Conservation (phyloP, 2,113 vertebrate species). For the Sylvia atricapilla region DNA sequence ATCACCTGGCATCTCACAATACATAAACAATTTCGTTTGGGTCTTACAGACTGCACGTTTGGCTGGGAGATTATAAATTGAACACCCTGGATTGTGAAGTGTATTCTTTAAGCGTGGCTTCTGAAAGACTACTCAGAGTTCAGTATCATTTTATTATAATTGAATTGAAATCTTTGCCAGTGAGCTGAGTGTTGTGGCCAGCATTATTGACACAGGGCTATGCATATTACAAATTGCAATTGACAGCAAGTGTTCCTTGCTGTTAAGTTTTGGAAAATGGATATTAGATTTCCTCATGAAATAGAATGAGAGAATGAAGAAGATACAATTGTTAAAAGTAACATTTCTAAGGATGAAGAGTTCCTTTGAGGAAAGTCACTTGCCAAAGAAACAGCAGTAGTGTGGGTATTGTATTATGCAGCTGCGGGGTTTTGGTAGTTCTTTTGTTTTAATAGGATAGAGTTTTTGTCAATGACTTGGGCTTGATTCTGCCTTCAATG, state of each 20-base stretch:
- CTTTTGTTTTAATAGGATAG: not conserved
- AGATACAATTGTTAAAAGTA: not conserved
- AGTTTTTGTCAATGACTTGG: not conserved
- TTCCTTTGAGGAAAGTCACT: not conserved
- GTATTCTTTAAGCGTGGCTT: not conserved
- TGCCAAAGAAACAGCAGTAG: not conserved
- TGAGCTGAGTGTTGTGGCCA: not conserved
- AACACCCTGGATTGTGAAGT: not conserved
- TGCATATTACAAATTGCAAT: not conserved
- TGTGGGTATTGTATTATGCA: not conserved
- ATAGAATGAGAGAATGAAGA: not conserved
- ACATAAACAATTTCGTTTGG: not conserved
- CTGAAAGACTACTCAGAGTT: not conserved
- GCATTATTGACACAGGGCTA: not conserved
- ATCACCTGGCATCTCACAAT: not conserved
- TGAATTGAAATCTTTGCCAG: not conserved
- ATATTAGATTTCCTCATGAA: not conserved
- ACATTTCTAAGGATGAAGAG: not conserved
- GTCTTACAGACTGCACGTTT: fast-evolving
- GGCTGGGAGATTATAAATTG: not conserved
- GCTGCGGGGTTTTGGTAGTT: not conserved
- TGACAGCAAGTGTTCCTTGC: not conserved
- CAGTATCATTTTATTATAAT: fast-evolving
- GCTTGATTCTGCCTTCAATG: not conserved
- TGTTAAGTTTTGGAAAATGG: not conserved